Evolutionary conservation across 2,797 vertebrate genomes (phyloP).

Genomic region (Podarcis lilfordi): DNA sequence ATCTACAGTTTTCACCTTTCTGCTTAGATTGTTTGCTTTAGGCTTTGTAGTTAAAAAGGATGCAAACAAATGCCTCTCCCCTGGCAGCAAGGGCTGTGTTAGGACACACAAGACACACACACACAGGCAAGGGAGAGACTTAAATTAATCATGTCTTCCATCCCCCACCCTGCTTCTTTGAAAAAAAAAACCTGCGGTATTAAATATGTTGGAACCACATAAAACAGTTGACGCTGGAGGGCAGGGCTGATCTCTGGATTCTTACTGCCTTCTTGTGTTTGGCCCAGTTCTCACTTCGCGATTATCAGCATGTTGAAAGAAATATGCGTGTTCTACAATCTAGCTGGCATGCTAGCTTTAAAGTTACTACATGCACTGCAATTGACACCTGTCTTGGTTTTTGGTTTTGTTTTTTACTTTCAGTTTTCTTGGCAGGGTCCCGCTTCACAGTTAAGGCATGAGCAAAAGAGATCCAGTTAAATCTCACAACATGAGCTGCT

Average conservation of each 20-base stretch:
- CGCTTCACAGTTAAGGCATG: neutral
- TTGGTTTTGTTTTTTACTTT: neutral
- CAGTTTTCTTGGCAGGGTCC: neutral
- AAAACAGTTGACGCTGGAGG: constrained; percentile 57
- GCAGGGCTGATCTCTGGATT: constrained; percentile 39
- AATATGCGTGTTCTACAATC: constrained; percentile 14
- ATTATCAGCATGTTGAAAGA: constrained; percentile 31
- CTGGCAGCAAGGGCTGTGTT: constrained; percentile 51
- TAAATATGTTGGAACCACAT: constrained; percentile 70
- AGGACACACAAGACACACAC: constrained; percentile 35
- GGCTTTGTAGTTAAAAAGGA: constrained; percentile 41
- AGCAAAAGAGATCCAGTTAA: neutral
- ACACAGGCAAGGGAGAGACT: constrained; percentile 44
- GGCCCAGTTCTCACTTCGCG: neutral
- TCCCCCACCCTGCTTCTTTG: constrained; percentile 49
- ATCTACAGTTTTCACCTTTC: constrained; percentile 22
- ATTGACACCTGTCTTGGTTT: constrained; percentile 5
- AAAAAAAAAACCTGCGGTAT: constrained; percentile 41
- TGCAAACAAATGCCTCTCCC: constrained; percentile 28
- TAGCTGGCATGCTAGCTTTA: constrained; percentile 9
- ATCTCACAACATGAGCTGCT: neutral
- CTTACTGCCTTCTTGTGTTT: constrained; percentile 38
- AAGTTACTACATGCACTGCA: neutral
- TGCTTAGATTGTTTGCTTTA: constrained; percentile 48
- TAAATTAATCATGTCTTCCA: constrained; percentile 20